Percentiles rank a stretch among this genome's conserved stretches.
phyloP scores from a whole-genome alignment of 1,140 invertebrate species.

The Eumeta japonica region DNA sequence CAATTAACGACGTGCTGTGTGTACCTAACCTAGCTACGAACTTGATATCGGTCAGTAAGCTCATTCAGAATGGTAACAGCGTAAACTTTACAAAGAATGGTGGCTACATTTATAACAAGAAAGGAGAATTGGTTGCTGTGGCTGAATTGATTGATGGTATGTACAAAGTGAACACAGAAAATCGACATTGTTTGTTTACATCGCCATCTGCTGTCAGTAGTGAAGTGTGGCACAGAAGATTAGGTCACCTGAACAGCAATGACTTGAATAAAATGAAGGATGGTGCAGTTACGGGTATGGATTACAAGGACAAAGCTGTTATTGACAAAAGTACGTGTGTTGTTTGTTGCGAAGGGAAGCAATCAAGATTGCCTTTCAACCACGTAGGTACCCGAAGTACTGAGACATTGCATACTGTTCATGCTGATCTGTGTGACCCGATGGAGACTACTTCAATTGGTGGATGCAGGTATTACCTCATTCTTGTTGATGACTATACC shows the following conservation, averaged over 20 bases:
- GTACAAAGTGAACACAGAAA: constrained; percentile 17
- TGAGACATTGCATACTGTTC: constrained; percentile 19
- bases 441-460: constrained; percentile 21
- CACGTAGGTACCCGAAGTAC: constrained; percentile 4
- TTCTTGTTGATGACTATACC: constrained; percentile 15
- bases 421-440: constrained; percentile 31
- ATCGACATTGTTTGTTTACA: constrained; percentile 10
- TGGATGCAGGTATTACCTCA: constrained; percentile 28
- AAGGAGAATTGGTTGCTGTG: constrained; percentile 11
- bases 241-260: constrained; percentile 13
- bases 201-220: not conserved
- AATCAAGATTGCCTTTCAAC: constrained; percentile 12
- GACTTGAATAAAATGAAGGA: too few relatives aligned
- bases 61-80: too few relatives aligned
- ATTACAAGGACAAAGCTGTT: constrained; percentile 4
- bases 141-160: too few relatives aligned
- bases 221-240: constrained; percentile 10
- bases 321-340: too few relatives aligned
- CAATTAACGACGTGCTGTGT: constrained; percentile 15
- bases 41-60: constrained; percentile 19
- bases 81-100: constrained; percentile 11
- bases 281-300: constrained; percentile 12
- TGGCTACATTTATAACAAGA: constrained; percentile 16
- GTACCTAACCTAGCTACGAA: constrained; percentile 21
- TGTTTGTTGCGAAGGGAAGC: constrained; percentile 13